A percentile compares a stretch with the other conserved stretches of the same genome.
These are phyloP conservation scores for Calliphora vomitoria DNA, from an alignment of 2,888 invertebrate species.

Conservation along the genomic window DNA sequence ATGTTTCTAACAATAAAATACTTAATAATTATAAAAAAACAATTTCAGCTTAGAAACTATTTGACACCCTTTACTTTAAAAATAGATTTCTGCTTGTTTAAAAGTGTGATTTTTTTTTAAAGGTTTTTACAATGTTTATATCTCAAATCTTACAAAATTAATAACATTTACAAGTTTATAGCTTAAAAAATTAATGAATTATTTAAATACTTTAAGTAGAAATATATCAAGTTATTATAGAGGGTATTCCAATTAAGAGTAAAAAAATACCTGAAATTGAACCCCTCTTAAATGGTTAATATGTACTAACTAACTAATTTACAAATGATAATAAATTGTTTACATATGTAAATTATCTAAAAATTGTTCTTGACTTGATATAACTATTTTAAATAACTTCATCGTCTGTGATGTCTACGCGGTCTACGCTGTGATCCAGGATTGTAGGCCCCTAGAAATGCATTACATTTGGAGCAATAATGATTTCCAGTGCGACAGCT, in stretches of 20 bases:
- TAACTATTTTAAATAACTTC: neutral
- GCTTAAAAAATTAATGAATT: neutral
- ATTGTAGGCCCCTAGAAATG: conserved; percentile 81
- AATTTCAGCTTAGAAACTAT: neutral
- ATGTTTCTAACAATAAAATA: neutral
- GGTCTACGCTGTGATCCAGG: conserved; percentile 71
- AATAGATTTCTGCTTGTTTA: neutral
- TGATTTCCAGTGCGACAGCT: conserved; percentile 84
- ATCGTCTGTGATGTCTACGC: conserved; percentile 27
- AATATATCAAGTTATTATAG: no score
- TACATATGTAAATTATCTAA: no score
- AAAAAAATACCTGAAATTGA: no score
- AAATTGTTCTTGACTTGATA: no score
- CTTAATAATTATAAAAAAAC: neutral
- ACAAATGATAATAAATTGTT: no score
- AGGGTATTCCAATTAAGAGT: no score
- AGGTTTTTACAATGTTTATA: neutral
- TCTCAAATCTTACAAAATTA: neutral
- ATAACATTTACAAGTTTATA: neutral
- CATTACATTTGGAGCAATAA: conserved; percentile 82
- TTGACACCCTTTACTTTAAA: neutral
- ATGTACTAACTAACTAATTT: no score
- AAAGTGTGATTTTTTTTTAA: no score
- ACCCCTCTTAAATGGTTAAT: no score
- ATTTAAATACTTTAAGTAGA: no score